phyloP scores from a whole-genome alignment of 2,888 invertebrate genomes.

The Meteorus colon region DNA sequence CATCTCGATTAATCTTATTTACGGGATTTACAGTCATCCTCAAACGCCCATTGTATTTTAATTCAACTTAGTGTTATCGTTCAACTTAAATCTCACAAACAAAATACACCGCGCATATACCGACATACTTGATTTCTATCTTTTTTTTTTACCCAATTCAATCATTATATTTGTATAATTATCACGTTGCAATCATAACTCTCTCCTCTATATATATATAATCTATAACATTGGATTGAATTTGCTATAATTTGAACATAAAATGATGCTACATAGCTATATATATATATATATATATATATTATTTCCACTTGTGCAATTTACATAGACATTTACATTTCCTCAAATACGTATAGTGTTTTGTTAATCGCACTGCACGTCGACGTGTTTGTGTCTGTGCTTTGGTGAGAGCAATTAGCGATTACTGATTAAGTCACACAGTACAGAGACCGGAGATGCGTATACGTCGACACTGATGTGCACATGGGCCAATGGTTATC shows the following conservation, averaged over 20 bases:
- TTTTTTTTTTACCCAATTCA: neutral
- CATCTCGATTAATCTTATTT: conserved; percentile 73
- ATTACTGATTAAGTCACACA: conserved; percentile 73
- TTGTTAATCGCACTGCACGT: neutral
- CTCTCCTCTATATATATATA: too few relatives aligned
- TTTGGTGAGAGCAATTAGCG: conserved; percentile 72
- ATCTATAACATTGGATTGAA: too few relatives aligned
- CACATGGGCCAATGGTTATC: conserved; percentile 1
- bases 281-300: too few relatives aligned
- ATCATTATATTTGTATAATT: neutral
- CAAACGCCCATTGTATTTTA: conserved; percentile 71
- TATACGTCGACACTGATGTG: conserved; percentile 42
- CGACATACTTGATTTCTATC: neutral
- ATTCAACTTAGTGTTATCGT: conserved; percentile 55
- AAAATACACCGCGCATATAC: conserved; percentile 34
- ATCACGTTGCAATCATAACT: neutral
- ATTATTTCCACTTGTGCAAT: neutral
- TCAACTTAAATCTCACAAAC: neutral
- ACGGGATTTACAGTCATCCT: conserved; percentile 65
- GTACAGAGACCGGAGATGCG: conserved; percentile 40
- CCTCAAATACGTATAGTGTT: neutral
- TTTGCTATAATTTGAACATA: too few relatives aligned
- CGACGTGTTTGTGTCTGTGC: conserved; percentile 50
- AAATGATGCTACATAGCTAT: too few relatives aligned
- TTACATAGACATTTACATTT: neutral